Evolutionary conservation across 2,797 vertebrate species (phyloP).

Genomic region (Gambusia yucatana): DNA sequence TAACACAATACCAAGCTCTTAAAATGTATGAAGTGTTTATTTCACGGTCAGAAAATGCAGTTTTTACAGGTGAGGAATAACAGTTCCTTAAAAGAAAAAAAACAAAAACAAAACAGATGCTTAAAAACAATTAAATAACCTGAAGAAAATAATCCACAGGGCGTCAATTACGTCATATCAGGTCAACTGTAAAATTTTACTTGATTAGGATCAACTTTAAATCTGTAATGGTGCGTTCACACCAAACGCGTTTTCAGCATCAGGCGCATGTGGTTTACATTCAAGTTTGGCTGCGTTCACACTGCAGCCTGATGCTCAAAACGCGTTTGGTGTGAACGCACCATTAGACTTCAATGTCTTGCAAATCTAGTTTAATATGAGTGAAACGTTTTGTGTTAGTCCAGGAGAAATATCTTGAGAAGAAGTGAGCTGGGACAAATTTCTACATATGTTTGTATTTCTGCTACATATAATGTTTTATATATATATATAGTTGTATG

Average conservation of each 20-base stretch:
- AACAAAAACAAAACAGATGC: background rate
- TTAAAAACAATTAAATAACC: background rate
- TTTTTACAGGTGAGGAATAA: conserved; percentile 1
- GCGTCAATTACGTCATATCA: background rate
- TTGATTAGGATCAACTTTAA: background rate
- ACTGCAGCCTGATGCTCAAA: too few relatives aligned
- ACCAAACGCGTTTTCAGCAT: too few relatives aligned
- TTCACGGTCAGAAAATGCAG: conserved; percentile 2
- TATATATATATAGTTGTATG: background rate
- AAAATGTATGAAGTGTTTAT: conserved; percentile 7
- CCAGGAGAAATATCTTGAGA: background rate
- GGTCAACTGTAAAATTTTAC: background rate
- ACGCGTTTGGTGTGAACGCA: too few relatives aligned
- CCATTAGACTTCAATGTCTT: background rate
- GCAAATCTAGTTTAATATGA: background rate
- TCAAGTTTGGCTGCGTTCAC: too few relatives aligned
- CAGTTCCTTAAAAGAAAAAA: background rate
- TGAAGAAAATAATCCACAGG: background rate
- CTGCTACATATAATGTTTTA: conserved; percentile 9
- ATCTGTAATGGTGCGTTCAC: background rate
- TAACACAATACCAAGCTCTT: conserved; percentile 4
- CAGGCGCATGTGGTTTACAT: too few relatives aligned
- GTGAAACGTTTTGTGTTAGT: background rate
- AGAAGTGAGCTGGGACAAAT: conserved; percentile 9
- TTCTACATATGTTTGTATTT: conserved; percentile 22